Evolutionary conservation across 1,140 invertebrate species (phyloP), one percentile per base, ranked within the genome.

Genomic region (Hestina assimilis): DNA sequence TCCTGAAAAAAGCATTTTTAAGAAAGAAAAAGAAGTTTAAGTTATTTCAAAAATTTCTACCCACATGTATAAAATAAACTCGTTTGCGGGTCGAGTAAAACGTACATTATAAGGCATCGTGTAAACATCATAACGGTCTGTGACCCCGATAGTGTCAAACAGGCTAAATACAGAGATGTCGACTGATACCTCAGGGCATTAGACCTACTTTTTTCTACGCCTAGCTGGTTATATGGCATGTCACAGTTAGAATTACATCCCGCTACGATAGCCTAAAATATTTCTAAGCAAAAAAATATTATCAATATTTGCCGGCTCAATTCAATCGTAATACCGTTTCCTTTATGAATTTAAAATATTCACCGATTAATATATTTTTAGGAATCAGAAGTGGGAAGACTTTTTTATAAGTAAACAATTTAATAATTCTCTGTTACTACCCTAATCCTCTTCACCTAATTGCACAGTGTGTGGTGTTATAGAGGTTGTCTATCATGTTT

Each of bases 81-180:
- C 59, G 53, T 63, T 57, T 45, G 50, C 56, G 43, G 47, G 4
- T 26, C 35, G 24, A 41, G 43, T 4, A 19, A 41, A 56, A 47
- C 31, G 31, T 14, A 23, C 51, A 17, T 31, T 53, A 54, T 54
- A 46, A 56, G 48, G 48, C 40, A 35, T 23, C 14, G 41, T 52
- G 41, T 61, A 69, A 67, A 70, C 60, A 66, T 64, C 54, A 59
- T 76, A 76, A 73, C 73, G 66, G 68, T 63, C 50, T 47, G 33
- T 54, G 70, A 70, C 70, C 71, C 59, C 53, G 62, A 66, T 66
- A 46, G 52, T 62, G 62, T 55, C 59, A 61, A 59, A 61, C 56
- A 42, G 59, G 52, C 38, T 33, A 41, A 54, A 19, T n/a, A n/a
- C 50, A 47, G 26, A 54, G 33, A 60, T 42, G 51, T 60, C 38